Evolutionary conservation across 1,140 invertebrate genomes (phyloP).

Genomic region (Adelges cooleyi): DNA sequence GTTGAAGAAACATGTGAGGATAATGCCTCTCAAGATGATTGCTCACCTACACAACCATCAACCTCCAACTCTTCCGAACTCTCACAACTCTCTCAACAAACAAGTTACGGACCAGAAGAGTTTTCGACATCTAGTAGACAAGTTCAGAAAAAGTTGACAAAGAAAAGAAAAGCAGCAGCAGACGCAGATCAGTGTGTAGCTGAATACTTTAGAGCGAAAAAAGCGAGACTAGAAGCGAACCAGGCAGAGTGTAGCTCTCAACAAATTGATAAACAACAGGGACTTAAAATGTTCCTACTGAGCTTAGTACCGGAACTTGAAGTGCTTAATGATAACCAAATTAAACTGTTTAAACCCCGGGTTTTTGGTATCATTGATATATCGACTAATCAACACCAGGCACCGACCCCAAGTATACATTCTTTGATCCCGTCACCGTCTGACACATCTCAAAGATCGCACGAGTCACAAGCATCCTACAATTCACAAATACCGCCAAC

Average conservation of each 20-base stretch:
- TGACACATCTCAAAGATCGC: too few relatives aligned
- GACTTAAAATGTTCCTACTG: slow-evolving; percentile 33
- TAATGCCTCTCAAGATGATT: too few relatives aligned
- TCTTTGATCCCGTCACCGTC: too few relatives aligned
- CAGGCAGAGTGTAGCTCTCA: too few relatives aligned
- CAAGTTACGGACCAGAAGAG: background rate
- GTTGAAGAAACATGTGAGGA: slow-evolving; percentile 26
- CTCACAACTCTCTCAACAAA: background rate
- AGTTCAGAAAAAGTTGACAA: slow-evolving; percentile 4
- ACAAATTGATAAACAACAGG: slow-evolving; percentile 32
- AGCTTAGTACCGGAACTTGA: slow-evolving; percentile 34
- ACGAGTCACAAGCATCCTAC: too few relatives aligned
- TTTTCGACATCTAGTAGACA: background rate
- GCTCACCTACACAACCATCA: slow-evolving; percentile 11
- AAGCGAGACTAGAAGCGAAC: slow-evolving; percentile 28
- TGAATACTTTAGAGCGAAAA: slow-evolving; percentile 33
- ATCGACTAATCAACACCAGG: too few relatives aligned
- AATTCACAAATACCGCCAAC: too few relatives aligned
- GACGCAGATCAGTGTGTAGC: slow-evolving; percentile 32
- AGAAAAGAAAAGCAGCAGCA: slow-evolving; percentile 29
- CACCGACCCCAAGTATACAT: too few relatives aligned
- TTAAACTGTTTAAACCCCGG: slow-evolving; percentile 32
- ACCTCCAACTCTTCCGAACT: background rate
- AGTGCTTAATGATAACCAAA: slow-evolving; percentile 33
- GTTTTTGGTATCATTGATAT: slow-evolving; percentile 33